phyloP scores from a whole-genome alignment of 2,113 vertebrate genomes.

The Crypturellus undulatus region DNA sequence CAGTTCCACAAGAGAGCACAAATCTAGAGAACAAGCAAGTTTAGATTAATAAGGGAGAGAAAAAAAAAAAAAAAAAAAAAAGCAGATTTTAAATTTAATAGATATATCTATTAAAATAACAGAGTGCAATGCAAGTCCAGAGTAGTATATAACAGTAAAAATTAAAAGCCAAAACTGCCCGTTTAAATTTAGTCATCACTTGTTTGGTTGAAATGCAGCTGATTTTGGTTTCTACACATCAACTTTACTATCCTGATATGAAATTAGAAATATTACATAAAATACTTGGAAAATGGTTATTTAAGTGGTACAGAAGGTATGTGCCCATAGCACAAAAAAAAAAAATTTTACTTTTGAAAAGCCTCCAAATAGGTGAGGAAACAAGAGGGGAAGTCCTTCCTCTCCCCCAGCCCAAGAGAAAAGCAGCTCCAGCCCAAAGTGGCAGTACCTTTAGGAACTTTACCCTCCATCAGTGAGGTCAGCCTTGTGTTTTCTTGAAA shows the following conservation, averaged over 20 bases:
- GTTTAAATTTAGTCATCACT: neutral
- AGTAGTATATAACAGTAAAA: neutral
- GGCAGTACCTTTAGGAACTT: slow-evolving; percentile 87
- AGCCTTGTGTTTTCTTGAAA: slow-evolving; percentile 90
- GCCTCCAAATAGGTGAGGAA: neutral
- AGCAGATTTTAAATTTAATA: neutral
- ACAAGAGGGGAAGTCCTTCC: neutral
- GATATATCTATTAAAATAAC: neutral
- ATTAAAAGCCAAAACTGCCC: neutral
- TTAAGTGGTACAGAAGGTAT: neutral
- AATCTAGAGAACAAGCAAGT: slow-evolving; percentile 53
- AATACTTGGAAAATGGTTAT: too few species aligned
- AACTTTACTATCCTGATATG: neutral
- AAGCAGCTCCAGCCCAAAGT: neutral
- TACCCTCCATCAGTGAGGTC: slow-evolving; percentile 83
- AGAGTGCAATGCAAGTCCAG: neutral
- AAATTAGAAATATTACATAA: neutral
- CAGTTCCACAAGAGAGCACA: slow-evolving; percentile 72
- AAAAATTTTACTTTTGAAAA: neutral
- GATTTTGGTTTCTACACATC: neutral
- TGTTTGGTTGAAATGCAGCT: neutral
- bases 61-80: neutral
- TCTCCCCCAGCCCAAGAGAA: neutral
- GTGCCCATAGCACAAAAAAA: neutral
- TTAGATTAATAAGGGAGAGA: neutral